Evolutionary conservation across 1,140 invertebrate genomes (phyloP), one percentile per base, ranked within the genome.

Genomic region (Dufourea novaeangliae): DNA sequence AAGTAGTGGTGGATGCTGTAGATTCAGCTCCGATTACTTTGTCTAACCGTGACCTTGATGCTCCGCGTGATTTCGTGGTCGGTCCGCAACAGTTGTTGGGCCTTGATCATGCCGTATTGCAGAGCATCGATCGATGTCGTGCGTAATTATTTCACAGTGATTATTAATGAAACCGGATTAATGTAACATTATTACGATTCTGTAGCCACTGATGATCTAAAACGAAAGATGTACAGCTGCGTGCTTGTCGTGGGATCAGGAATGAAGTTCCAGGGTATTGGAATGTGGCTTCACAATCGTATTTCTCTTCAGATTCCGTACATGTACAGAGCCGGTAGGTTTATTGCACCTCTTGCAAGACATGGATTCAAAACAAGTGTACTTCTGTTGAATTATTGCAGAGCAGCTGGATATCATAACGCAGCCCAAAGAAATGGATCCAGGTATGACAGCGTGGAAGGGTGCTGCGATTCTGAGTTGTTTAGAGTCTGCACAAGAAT

Each of bases 211-310:
- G 98, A 98, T 78, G 98, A 99, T 82, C 92, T 98, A 46, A 98
- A 98, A 92, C 93, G 97, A 27, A 97, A 98, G 93, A 98, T 99
- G 97, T 98, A 98, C 87, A 97, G 96, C 68, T 97, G 96, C 87
- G 97, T 99, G 79, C 92, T 99, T 14, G 94, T 99, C 0, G 97
- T 99, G 39, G 98, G 98, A 27, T 97, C 97, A 22, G 97, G 97
- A 22, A 96, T 97, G 86, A 98, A 98, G 91, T 96, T 98, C 86
- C 94, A 95, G 73, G 97, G 97, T 8, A 94, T 98, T 27, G 94
- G 96, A 32, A 95, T 95, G 69, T 99, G 97, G 97, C 92, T 99
- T 1, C 96, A 98, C 87, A 97, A 98, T 87, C 93, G 96, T 80
- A 94, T 99, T 59, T 95, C 95, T 25, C 93, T 97, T 67, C 96